Conservation (phyloP, 2,113 vertebrate genomes). For the Pelecanus crispus region DNA sequence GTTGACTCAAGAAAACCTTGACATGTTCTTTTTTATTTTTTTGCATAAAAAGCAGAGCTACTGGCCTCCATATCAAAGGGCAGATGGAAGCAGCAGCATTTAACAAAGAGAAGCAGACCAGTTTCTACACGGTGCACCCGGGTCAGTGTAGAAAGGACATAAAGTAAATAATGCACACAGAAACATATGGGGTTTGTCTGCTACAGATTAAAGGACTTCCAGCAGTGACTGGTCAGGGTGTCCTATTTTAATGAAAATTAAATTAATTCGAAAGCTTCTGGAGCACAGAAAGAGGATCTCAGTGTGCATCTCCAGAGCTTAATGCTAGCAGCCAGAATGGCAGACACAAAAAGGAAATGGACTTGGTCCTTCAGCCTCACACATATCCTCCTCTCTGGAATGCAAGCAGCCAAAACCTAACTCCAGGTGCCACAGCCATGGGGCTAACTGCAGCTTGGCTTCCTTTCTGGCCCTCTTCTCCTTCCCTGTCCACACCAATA, state of each 20-base stretch:
- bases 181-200: background rate
- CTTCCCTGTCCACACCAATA: background rate
- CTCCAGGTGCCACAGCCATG: background rate
- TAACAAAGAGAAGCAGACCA: background rate
- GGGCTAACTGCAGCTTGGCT: background rate
- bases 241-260: background rate
- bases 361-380: background rate
- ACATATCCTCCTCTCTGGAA: background rate
- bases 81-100: background rate
- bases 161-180: background rate
- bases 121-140: background rate
- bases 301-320: background rate
- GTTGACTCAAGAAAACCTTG: background rate
- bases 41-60: background rate
- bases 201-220: background rate
- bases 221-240: background rate
- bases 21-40: background rate
- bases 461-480: background rate
- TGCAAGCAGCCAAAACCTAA: background rate
- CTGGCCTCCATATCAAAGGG: background rate
- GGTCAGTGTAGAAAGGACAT: background rate
- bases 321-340: background rate
- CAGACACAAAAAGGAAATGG: background rate
- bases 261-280: background rate
- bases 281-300: background rate